A percentile compares a stretch with the other conserved stretches of the same genome.
These are phyloP conservation scores for Entomobrya multifasciata DNA, from an alignment of 2,888 invertebrate species.

Conservation along the genomic window DNA sequence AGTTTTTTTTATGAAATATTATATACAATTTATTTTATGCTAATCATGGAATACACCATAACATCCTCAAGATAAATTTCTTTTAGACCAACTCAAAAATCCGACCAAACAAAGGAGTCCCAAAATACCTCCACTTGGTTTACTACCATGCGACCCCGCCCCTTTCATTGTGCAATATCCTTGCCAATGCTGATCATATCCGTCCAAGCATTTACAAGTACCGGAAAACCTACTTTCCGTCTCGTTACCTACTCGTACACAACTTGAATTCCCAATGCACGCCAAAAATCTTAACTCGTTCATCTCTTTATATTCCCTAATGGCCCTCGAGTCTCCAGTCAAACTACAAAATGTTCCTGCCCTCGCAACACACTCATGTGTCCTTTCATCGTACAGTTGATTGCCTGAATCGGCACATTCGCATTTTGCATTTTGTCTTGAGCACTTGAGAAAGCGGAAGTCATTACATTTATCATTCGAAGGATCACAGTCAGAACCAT, in stretches of 20 bases:
- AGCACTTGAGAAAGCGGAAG: constrained; percentile 64
- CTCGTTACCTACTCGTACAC: constrained; percentile 38
- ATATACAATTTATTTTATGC: too few species aligned
- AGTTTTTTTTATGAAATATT: too few species aligned
- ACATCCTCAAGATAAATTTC: too few species aligned
- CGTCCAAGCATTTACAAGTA: constrained; percentile 56
- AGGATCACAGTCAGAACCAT: constrained; percentile 48
- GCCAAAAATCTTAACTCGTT: not conserved
- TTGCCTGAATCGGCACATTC: constrained; percentile 47
- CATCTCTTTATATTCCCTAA: not conserved
- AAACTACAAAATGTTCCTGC: constrained; percentile 40
- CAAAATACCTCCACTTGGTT: not conserved
- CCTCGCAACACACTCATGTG: constrained; percentile 54
- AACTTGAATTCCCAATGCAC: constrained; percentile 62
- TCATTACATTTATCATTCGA: constrained; percentile 48
- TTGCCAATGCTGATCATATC: constrained; percentile 63
- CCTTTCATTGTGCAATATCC: constrained; percentile 56
- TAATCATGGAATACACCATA: too few species aligned
- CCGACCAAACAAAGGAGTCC: not conserved
- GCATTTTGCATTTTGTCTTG: constrained; percentile 44
- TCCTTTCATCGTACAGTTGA: constrained; percentile 51
- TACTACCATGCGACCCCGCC: not conserved
- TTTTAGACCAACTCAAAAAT: too few species aligned
- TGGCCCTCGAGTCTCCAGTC: not conserved
- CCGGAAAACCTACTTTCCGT: constrained; percentile 9